Evolutionary conservation across 1,140 invertebrate genomes (phyloP).

Genomic region (Penaeus chinensis): DNA sequence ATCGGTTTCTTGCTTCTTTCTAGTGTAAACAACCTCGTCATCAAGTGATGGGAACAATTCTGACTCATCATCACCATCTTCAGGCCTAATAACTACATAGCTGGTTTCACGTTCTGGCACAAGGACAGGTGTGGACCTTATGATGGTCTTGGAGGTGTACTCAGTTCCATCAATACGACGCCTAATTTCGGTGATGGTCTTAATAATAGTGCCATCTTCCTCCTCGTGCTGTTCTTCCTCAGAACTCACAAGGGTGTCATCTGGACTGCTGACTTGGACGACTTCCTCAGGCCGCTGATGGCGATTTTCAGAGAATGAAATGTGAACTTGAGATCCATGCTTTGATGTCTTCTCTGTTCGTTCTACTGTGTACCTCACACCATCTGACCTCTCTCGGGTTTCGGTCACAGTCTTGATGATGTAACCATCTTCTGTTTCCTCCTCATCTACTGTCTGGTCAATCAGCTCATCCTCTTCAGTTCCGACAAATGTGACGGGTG

Average conservation of each 20-base stretch:
- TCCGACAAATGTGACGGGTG: conserved; percentile 45
- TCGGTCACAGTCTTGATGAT: conserved; percentile 59
- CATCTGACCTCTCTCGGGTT: conserved; percentile 56
- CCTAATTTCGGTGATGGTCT: conserved; percentile 52
- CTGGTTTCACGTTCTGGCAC: conserved; percentile 62
- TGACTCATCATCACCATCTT: conserved; percentile 45
- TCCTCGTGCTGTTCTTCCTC: conserved; percentile 57
- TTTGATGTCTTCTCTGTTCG: conserved; percentile 54
- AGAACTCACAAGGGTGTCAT: conserved; percentile 56
- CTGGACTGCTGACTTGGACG: conserved; percentile 44
- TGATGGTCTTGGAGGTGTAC: conserved; percentile 56
- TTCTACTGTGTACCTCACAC: conserved; percentile 61
- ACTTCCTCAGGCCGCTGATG: conserved; percentile 50
- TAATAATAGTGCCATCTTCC: conserved; percentile 58
- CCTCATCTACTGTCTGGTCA: conserved; percentile 54
- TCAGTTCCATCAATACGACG: conserved; percentile 53
- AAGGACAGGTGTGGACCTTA: conserved; percentile 51
- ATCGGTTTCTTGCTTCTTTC: conserved; percentile 57
- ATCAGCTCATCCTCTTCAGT: conserved; percentile 57
- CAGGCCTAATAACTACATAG: conserved; percentile 61
- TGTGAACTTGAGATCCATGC: conserved; percentile 28
- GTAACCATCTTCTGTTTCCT: conserved; percentile 58
- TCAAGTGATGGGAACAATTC: conserved; percentile 60
- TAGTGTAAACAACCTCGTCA: conserved; percentile 61
- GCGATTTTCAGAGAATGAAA: conserved; percentile 24